Conservation (phyloP, 2,888 invertebrate species). For the Syrista parreyssii region DNA sequence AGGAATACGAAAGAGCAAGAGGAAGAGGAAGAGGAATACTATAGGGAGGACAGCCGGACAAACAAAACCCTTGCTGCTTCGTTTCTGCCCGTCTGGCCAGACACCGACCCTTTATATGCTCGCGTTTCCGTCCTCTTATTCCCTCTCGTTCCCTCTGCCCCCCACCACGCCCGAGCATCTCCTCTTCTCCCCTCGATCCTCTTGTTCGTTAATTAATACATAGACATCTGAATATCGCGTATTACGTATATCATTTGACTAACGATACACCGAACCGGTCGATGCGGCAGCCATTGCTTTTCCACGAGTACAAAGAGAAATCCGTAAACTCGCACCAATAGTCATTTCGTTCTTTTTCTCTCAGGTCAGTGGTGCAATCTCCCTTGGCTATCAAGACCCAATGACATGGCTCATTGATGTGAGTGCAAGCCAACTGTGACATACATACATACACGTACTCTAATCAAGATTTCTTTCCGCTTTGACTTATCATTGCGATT, state of each 20-base stretch:
- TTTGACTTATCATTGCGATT: too few relatives aligned
- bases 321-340: too few relatives aligned
- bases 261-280: too few relatives aligned
- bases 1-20: slow-evolving; percentile 28
- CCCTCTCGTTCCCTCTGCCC: slow-evolving; percentile 25
- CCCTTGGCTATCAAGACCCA: slow-evolving; percentile 53
- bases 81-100: slow-evolving; percentile 65
- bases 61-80: slow-evolving; percentile 66
- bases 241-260: too few relatives aligned
- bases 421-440: slow-evolving; percentile 43
- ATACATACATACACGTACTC: too few relatives aligned
- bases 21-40: slow-evolving; percentile 16
- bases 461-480: too few relatives aligned
- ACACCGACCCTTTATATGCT: slow-evolving; percentile 57
- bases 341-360: slow-evolving; percentile 34
- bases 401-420: slow-evolving; percentile 56
- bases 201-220: slow-evolving; percentile 56
- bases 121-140: slow-evolving; percentile 44
- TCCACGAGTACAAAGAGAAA: too few relatives aligned
- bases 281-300: too few relatives aligned
- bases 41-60: slow-evolving; percentile 64
- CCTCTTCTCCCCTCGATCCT: slow-evolving; percentile 33
- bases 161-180: neutral
- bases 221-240: too few relatives aligned
- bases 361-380: slow-evolving; percentile 61